A percentile compares a stretch with the other conserved stretches of the same genome.
Evolutionary conservation across 2,113 vertebrate genomes (phyloP).

Genomic region (Carassius auratus): DNA sequence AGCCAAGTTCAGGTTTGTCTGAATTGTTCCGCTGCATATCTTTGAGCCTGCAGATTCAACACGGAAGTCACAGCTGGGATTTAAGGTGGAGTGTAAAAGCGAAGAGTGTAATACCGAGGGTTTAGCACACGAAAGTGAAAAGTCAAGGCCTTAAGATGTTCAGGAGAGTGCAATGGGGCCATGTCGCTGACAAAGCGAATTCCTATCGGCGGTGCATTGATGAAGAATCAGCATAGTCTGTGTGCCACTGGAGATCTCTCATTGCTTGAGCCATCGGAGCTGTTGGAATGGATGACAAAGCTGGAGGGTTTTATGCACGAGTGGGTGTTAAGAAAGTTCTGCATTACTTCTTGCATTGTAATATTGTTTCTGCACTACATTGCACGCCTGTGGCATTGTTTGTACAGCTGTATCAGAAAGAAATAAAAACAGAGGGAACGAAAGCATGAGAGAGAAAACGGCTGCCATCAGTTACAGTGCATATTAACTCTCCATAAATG

Average conservation of each 20-base stretch:
- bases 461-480: constrained; percentile 49
- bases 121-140: constrained; percentile 55
- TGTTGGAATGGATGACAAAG: constrained; percentile 30
- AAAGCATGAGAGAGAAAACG: constrained; percentile 17
- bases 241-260: constrained; percentile 27
- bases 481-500: constrained; percentile 59
- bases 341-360: constrained; percentile 48
- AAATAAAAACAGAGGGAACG: constrained; percentile 36
- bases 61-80: constrained; percentile 63
- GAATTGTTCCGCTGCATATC: constrained; percentile 62
- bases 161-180: constrained; percentile 37
- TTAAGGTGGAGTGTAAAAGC: constrained; percentile 54
- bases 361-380: constrained; percentile 28
- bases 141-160: constrained; percentile 43
- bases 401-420: constrained; percentile 27
- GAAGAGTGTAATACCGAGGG: constrained; percentile 47
- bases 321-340: constrained; percentile 39
- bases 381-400: constrained; percentile 44
- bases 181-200: background rate
- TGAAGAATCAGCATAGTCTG: constrained; percentile 19
- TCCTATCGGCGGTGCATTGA: constrained; percentile 50
- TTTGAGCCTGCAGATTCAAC: constrained; percentile 63
- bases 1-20: constrained; percentile 62
- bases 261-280: background rate
- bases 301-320: constrained; percentile 17